Evolutionary conservation across 2,113 vertebrate species (phyloP).

Genomic region (Crotalus tigris): DNA sequence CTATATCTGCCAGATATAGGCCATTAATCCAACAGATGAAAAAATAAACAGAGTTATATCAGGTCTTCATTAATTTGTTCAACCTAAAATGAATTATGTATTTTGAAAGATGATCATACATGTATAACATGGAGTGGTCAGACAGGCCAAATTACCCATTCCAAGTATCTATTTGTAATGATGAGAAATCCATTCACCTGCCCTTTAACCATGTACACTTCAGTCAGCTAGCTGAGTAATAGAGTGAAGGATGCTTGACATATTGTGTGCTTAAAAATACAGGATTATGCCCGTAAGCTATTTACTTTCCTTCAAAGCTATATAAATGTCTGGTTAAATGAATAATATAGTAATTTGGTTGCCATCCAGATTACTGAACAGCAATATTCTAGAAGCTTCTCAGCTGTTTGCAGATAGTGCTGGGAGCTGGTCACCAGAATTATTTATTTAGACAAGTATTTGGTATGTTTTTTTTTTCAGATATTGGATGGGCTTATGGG

Average conservation of each 20-base stretch:
- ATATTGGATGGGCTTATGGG: background rate
- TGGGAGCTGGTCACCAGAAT: background rate
- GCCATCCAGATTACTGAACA: background rate
- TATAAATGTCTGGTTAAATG: constrained; percentile 6
- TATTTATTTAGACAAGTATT: background rate
- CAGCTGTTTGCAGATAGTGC: background rate
- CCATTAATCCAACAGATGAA: background rate
- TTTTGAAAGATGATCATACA: constrained; percentile 1
- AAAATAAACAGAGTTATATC: background rate
- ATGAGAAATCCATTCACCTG: background rate
- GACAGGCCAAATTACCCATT: background rate
- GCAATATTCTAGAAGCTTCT: background rate
- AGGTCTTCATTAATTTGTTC: constrained; percentile 5
- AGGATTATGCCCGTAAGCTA: constrained; percentile 3
- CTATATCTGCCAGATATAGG: background rate
- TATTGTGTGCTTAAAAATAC: background rate
- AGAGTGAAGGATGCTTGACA: background rate
- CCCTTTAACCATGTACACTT: constrained; percentile 3
- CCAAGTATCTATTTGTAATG: background rate
- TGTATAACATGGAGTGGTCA: background rate
- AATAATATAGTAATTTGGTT: constrained; percentile 16
- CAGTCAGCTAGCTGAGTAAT: background rate
- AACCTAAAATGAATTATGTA: background rate
- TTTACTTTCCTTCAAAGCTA: background rate
- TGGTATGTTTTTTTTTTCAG: background rate